Conservation (phyloP, 2,113 vertebrate species). For the Phylloscopus trochiloides region DNA sequence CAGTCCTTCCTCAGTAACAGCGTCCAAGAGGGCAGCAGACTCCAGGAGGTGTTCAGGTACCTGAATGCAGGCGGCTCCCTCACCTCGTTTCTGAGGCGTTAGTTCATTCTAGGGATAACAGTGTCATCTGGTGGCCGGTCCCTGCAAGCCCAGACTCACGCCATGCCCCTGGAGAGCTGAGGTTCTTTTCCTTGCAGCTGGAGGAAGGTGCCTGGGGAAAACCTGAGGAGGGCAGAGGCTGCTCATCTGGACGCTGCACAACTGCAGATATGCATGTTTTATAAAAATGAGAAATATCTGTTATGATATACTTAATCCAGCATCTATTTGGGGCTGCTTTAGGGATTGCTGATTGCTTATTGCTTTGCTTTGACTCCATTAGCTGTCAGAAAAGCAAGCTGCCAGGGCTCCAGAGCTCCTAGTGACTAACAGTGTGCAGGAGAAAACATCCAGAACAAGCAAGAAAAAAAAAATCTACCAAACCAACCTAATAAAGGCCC, state of each 20-base stretch:
- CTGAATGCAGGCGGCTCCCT: neutral
- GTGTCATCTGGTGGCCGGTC: conserved; percentile 39
- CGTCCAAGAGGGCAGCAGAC: accelerated
- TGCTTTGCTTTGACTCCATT: neutral
- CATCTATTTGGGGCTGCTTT: neutral
- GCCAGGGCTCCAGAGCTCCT: neutral
- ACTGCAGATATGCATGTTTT: neutral
- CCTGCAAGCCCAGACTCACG: neutral
- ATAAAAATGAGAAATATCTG: neutral
- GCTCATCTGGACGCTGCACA: neutral
- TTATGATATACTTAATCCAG: neutral
- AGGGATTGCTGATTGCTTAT: neutral
- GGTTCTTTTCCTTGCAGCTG: neutral
- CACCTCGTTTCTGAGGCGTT: accelerated
- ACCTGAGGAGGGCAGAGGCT: neutral
- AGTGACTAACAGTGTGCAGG: neutral
- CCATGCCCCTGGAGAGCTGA: accelerated
- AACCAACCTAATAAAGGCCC: accelerated
- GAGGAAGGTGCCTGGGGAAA: neutral
- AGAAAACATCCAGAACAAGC: neutral
- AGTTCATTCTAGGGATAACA: neutral
- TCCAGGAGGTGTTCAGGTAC: neutral
- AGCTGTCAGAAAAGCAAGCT: neutral
- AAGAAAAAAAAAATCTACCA: neutral
- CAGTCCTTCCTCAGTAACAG: too few relatives aligned